Conservation (phyloP, 2,888 invertebrate genomes). For the Saturnia pavonia region DNA sequence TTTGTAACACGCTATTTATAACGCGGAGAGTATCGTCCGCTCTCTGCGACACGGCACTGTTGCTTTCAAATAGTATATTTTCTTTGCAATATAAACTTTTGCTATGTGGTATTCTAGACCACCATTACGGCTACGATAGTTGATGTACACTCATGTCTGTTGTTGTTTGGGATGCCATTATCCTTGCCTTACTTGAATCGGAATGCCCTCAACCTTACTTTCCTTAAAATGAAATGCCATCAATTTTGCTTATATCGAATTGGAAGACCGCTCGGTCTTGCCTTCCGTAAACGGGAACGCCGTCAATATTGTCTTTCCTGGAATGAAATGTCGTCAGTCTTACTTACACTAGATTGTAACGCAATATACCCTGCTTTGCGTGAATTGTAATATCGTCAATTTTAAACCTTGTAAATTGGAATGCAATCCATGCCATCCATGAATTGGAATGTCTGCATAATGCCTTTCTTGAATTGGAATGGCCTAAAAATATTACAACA, state of each 20-base stretch:
- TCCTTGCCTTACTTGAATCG: background rate
- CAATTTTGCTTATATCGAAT: background rate
- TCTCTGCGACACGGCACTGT: background rate
- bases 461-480: background rate
- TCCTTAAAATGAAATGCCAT: background rate
- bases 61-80: conserved; percentile 4
- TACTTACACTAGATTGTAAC: background rate
- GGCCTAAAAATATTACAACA: background rate
- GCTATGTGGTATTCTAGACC: background rate
- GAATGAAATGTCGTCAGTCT: background rate
- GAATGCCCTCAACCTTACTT: background rate
- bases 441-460: background rate
- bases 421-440: background rate
- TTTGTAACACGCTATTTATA: conserved; percentile 11
- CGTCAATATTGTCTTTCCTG: background rate
- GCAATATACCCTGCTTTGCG: background rate
- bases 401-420: background rate
- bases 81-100: background rate
- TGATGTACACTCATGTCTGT: background rate
- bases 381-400: background rate
- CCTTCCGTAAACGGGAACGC: background rate
- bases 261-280: background rate
- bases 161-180: background rate
- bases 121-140: background rate
- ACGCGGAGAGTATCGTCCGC: background rate